A percentile compares a stretch with the other conserved stretches of the same genome.
Evolutionary conservation across 2,797 vertebrate species (phyloP).

Genomic region (Darevskia nairensis): DNA sequence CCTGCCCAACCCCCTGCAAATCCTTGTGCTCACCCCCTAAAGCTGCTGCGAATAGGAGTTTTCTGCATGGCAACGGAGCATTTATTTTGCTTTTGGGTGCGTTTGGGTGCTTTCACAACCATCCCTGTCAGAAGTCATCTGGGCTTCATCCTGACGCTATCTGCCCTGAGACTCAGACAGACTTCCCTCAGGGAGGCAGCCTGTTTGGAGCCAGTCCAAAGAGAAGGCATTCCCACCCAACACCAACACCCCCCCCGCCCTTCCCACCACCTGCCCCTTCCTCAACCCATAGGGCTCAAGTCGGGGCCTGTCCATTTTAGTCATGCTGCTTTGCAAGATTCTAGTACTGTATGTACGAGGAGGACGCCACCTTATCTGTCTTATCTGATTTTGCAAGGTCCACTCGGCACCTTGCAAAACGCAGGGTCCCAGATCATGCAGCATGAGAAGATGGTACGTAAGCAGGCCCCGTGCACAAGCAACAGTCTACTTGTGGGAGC

Average conservation of each 20-base stretch:
- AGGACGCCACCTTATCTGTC: neutral
- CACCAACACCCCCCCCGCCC: neutral
- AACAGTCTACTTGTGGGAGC: neutral
- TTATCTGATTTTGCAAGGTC: neutral
- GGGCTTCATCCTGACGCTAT: slow-evolving; percentile 42
- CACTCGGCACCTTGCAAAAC: slow-evolving; percentile 1
- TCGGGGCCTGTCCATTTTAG: slow-evolving; percentile 30
- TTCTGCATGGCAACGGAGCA: neutral
- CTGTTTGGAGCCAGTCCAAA: slow-evolving; percentile 32
- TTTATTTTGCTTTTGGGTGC: neutral
- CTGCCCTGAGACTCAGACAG: slow-evolving; percentile 18
- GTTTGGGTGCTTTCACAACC: slow-evolving; percentile 20
- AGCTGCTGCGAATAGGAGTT: neutral
- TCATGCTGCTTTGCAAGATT: slow-evolving; percentile 34
- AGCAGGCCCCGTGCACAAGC: neutral
- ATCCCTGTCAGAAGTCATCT: slow-evolving; percentile 20
- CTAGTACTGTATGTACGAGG: slow-evolving; percentile 35
- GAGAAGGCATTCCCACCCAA: neutral
- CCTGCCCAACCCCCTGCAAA: neutral
- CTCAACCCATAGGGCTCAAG: neutral
- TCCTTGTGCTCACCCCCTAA: neutral
- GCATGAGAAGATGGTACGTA: neutral
- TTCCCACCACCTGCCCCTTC: slow-evolving; percentile 1
- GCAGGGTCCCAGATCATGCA: neutral
- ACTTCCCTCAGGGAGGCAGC: slow-evolving; percentile 33